Evolutionary conservation across 2,797 vertebrate genomes (phyloP), one percentile per base, ranked within the genome.

Genomic region (Paedocypris micromegethes): DNA sequence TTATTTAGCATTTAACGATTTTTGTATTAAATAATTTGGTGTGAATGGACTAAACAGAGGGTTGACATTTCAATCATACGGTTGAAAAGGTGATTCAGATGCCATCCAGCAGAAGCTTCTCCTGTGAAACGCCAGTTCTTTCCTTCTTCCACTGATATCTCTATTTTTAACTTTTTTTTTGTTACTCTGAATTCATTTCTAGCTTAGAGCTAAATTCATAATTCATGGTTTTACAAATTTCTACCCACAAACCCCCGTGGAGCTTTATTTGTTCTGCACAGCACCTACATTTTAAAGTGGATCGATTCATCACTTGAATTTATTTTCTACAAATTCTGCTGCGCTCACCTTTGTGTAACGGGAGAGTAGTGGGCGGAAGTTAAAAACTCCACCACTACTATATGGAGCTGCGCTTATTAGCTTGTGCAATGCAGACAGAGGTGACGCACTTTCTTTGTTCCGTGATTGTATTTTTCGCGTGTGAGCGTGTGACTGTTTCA

Each of bases 251-350:
- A 79, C 80, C 82, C 84, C 82, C 71, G 68, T 73, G 73, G 83
- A 84, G 80, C 82, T 83, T 74, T 86, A 83, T 88, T 87, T 88
- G 85, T 84, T 86, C 82, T 83, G 83, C 71, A 58, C 82, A 80
- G 74, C 77, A 82, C 79, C 83, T 84, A 83, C 81, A 82, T 83
- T 86, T 84, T 85, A 80, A 76, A 77, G 46, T 61, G 76, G 60
- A 87, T 87, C 84, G 77, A 88, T 88, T 86, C 82, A 86, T 88
- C 84, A 84, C 81, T 77, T 76, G 78, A 80, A 84, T 83, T 79
- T 82, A 76, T 82, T 88, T 86, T 83, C 78, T 76, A 60, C 80
- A 79, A 74, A 74, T 72, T 82, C 83, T 76, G 81, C 80, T 77
- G 72, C 66, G 63, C 68, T 50, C 65, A 75, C 73, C 72, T 74